Evolutionary conservation across 2,797 vertebrate genomes (phyloP).

Genomic region (Bovichtus variegatus): DNA sequence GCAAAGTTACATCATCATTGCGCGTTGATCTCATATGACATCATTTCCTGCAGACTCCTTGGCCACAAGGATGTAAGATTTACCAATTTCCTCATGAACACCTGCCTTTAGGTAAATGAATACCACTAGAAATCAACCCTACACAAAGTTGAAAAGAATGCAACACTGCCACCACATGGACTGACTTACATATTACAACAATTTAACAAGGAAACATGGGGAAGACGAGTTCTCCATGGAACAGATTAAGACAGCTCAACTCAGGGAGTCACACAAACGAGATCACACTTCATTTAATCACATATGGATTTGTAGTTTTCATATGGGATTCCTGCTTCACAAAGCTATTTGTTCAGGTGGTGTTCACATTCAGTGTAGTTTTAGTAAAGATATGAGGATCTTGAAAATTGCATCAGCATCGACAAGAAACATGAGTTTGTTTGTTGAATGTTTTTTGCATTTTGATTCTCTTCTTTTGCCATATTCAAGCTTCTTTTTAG

Average conservation of each 20-base stretch:
- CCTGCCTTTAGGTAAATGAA: constrained; percentile 9
- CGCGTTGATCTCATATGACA: background rate
- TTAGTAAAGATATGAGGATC: background rate
- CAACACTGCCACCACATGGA: constrained; percentile 70
- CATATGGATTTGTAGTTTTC: background rate
- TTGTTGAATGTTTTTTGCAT: too few relatives aligned
- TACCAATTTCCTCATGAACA: background rate
- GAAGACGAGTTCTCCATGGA: background rate
- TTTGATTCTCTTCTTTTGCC: background rate
- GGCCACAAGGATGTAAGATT: background rate
- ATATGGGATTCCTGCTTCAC: background rate
- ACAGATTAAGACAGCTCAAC: background rate
- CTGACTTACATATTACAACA: constrained; percentile 11
- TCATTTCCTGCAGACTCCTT: background rate
- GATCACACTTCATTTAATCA: background rate
- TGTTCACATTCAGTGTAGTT: background rate
- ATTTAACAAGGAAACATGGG: background rate
- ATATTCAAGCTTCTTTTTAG: background rate
- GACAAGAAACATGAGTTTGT: background rate
- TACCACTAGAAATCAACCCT: background rate
- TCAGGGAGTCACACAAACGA: background rate
- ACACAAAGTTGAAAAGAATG: constrained; percentile 2
- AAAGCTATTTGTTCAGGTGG: background rate
- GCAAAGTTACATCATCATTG: background rate
- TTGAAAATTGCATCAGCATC: background rate